Percentiles rank a stretch among this genome's conserved stretches.
Conservation (phyloP, 2,797 vertebrate genomes). For the Pristis pectinata region DNA sequence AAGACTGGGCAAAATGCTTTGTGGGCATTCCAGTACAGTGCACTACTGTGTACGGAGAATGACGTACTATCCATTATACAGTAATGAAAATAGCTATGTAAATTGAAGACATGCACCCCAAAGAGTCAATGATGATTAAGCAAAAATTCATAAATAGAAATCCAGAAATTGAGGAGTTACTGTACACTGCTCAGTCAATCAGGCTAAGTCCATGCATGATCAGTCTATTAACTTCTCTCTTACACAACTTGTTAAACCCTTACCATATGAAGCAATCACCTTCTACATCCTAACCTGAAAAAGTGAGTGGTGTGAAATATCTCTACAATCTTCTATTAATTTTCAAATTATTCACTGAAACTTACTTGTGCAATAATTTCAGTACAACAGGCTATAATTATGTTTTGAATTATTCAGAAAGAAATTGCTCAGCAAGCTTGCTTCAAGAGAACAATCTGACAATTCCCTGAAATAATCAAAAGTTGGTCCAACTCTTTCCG, state of each 20-base stretch:
- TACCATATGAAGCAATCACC: neutral
- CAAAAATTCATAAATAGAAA: no score
- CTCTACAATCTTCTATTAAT: neutral
- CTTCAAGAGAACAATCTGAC: neutral
- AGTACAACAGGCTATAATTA: neutral
- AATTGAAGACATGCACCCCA: no score
- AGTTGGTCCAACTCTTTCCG: neutral
- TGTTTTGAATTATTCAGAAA: neutral
- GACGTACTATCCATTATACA: no score
- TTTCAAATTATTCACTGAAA: neutral
- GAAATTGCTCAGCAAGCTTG: neutral
- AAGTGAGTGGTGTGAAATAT: neutral
- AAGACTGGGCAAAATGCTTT: no score
- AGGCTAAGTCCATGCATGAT: neutral
- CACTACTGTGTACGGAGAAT: no score
- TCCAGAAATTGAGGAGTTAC: no score
- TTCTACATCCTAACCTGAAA: neutral
- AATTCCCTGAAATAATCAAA: neutral
- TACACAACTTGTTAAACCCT: neutral
- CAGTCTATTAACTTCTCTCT: neutral
- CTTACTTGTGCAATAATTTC: neutral
- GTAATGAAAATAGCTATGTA: no score
- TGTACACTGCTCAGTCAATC: neutral
- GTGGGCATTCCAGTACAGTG: no score
- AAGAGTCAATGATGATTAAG: no score